A percentile compares a stretch with the other conserved stretches of the same genome.
phyloP scores from a whole-genome alignment of 2,888 invertebrate genomes.

The Lacanobia wlatinum region DNA sequence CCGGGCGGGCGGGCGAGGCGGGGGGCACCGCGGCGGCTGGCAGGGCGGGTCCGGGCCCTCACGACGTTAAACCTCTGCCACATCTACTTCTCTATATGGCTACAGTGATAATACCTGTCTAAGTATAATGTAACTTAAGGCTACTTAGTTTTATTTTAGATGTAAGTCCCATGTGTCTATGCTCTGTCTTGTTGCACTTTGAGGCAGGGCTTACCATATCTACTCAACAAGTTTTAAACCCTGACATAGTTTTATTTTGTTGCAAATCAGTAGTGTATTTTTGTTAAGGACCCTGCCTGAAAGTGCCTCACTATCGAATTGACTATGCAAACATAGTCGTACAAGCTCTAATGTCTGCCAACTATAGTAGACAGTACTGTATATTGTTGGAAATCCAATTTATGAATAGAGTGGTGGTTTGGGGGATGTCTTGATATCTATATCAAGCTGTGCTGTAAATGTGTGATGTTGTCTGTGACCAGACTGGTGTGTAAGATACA shows the following conservation, averaged over 20 bases:
- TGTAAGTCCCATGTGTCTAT: conserved; percentile 21
- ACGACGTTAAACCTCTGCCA: conserved; percentile 75
- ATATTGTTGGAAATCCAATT: not conserved
- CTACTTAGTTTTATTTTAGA: conserved; percentile 54
- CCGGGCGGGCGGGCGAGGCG: conserved; percentile 90
- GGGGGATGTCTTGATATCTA: conserved; percentile 2
- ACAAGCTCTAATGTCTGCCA: not conserved
- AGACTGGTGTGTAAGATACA: conserved; percentile 32
- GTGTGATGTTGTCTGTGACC: conserved; percentile 38
- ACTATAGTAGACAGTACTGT: not conserved
- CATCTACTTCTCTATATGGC: conserved; percentile 22
- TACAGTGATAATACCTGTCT: conserved; percentile 47
- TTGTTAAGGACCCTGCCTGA: not conserved
- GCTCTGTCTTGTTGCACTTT: not conserved
- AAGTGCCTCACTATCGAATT: conserved; percentile 1
- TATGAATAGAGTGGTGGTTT: not conserved
- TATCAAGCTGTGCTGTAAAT: conserved; percentile 21
- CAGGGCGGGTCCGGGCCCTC: conserved; percentile 92
- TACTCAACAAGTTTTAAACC: not conserved
- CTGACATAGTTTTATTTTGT: not conserved
- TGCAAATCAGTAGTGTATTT: not conserved
- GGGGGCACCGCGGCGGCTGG: conserved; percentile 91
- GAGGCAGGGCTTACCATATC: not conserved
- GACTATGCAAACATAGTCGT: not conserved
- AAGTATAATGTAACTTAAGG: conserved; percentile 53